Base-by-base conservation (phyloP, 2,113 vertebrate species). In the Notiomystis cincta region DNA sequence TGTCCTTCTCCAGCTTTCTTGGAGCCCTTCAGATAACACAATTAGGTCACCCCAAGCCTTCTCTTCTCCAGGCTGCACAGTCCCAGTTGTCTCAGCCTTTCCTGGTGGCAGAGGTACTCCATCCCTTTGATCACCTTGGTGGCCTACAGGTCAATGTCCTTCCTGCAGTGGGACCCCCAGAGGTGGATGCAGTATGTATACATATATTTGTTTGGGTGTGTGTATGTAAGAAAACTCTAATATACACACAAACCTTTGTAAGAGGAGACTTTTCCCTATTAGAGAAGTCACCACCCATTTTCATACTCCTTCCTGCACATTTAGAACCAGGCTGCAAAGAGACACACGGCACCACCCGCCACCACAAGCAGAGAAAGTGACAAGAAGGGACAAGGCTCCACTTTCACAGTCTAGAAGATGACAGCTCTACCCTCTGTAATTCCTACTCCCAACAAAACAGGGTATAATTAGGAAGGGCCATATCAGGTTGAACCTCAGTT, bases 301-400 rank as follows among this genome's bases (percentile, higher is more conserved):
- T 54, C 57, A 54, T 28, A 5, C 22, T 54, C 24, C 33, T n/a
- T 11, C 35, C 11, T 2, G 0, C 3, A 0, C n/a, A 19, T 35
- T 48, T 22, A 35, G 45, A 37, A 24, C 33, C 61, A 66, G 50
- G 50, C 56, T 69, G 25, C 1, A 2, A n/a, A 37, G 48, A 40
- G 38, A 56, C 60, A 51, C 18, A 4, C 5, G 48, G 42, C 54
- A 83, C 48, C 30, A 38, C 40, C 45, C 71, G 24, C 35, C 22
- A n/a, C 50, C 62, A 22, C 9, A 37, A 21, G 80, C 61, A 64
- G n/a, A 15, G 28, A 22, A 51, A 45, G 47, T 25, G 47, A 72
- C 35, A 45, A 65, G 56, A 58, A 57, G 37, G 33, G 54, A 78
- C 35, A 40, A 65, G 56, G 27, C 38, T 38, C 24, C 17, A 35